A percentile compares a stretch with the other conserved stretches of the same genome.
Evolutionary conservation across 2,113 vertebrate species (phyloP).

Genomic region (Oncorhynchus keta): DNA sequence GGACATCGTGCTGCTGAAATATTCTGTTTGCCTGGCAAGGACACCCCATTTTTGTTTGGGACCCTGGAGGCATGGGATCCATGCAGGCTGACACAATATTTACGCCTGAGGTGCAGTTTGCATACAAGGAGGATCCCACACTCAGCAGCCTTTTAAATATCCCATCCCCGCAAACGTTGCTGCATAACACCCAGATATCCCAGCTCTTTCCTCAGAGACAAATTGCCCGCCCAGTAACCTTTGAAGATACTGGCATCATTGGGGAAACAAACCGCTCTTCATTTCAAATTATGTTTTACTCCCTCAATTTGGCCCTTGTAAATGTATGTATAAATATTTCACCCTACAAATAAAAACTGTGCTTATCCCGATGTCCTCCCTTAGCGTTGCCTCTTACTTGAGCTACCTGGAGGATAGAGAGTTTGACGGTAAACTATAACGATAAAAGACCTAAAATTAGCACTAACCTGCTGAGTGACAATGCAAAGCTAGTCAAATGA

Average conservation of each 20-base stretch:
- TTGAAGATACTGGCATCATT: constrained; percentile 22
- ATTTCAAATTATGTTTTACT: too few relatives aligned
- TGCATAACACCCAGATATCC: constrained; percentile 11
- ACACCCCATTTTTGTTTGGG: constrained; percentile 33
- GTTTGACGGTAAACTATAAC: not conserved
- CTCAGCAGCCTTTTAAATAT: constrained; percentile 42
- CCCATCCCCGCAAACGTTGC: constrained; percentile 10
- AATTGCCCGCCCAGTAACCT: constrained; percentile 29
- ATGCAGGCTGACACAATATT: constrained; percentile 43
- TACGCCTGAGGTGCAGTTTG: constrained; percentile 25
- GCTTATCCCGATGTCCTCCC: not conserved
- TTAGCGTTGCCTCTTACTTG: not conserved
- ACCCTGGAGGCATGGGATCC: constrained; percentile 26
- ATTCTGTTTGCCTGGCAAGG: constrained; percentile 50
- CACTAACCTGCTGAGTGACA: not conserved
- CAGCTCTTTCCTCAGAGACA: constrained; percentile 13
- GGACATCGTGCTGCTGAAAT: constrained; percentile 45
- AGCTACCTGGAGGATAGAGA: constrained; percentile 9
- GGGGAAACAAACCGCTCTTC: too few relatives aligned
- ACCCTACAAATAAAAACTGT: too few relatives aligned
- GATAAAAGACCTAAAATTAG: constrained; percentile 13
- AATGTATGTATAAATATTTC: too few relatives aligned
- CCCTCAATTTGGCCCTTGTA: too few relatives aligned
- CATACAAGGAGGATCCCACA: constrained; percentile 25
- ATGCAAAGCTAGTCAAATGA: not conserved